Evolutionary conservation across 2,113 vertebrate species (phyloP).

Genomic region (Clarias batrachus): DNA sequence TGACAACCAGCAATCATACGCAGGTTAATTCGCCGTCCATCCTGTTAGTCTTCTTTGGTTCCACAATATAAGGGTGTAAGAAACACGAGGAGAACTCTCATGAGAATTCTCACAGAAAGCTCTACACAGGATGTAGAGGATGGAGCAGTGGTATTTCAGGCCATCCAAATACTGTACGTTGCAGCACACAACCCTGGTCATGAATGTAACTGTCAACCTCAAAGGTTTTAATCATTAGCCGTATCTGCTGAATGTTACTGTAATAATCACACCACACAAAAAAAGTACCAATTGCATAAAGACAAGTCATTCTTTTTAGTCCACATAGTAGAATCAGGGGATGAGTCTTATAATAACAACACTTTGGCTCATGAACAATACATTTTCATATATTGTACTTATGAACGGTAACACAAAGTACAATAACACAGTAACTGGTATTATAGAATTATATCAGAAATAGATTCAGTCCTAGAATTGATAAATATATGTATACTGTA

Average conservation of each 20-base stretch:
- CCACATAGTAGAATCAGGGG: not conserved
- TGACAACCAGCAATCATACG: slow-evolving; percentile 67
- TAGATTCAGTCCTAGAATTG: too few species aligned
- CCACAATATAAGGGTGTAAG: slow-evolving; percentile 44
- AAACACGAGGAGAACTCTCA: slow-evolving; percentile 12
- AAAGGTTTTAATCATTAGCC: slow-evolving; percentile 22
- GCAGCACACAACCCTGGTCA: not conserved
- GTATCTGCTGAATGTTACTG: slow-evolving; percentile 24
- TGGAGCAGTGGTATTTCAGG: not conserved
- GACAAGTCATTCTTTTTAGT: not conserved
- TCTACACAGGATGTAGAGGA: not conserved
- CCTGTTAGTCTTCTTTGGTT: slow-evolving; percentile 61
- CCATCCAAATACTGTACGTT: not conserved
- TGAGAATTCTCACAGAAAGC: not conserved
- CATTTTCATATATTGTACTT: not conserved
- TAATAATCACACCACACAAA: slow-evolving; percentile 43
- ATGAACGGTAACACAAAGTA: too few species aligned
- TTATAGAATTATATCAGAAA: too few species aligned
- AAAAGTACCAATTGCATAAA: slow-evolving; percentile 13
- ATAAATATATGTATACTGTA: too few species aligned
- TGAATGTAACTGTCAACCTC: slow-evolving; percentile 24
- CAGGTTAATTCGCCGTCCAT: slow-evolving; percentile 65
- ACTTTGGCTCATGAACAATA: not conserved
- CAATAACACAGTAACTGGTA: too few species aligned
- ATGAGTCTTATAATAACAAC: not conserved